A percentile compares a stretch with the other conserved stretches of the same genome.
These are phyloP conservation scores for Matsumyia berberina DNA, from an alignment of 2,888 invertebrate genomes.

Conservation along the genomic window DNA sequence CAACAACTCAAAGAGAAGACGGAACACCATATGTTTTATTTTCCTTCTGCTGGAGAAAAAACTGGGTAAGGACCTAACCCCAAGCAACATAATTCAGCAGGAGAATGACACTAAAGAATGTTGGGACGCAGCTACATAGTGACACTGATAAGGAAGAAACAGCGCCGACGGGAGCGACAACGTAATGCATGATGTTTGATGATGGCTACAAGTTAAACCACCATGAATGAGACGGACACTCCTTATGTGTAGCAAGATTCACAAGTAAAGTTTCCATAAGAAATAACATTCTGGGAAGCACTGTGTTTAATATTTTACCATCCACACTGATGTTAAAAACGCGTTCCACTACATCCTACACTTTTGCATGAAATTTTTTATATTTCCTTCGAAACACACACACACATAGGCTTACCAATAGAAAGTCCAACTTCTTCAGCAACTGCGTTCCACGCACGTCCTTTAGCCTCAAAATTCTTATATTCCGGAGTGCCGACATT, in stretches of 20 bases:
- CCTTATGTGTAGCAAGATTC: background rate
- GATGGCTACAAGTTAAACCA: too few relatives aligned
- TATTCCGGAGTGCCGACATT: conserved; percentile 84
- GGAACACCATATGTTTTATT: too few relatives aligned
- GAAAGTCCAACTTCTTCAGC: conserved; percentile 83
- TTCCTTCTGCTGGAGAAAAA: too few relatives aligned
- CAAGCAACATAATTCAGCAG: too few relatives aligned
- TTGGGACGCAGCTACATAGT: too few relatives aligned
- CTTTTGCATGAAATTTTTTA: background rate
- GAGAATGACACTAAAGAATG: too few relatives aligned
- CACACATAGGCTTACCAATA: conserved; percentile 80
- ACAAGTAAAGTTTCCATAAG: conserved; percentile 18
- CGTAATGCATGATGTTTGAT: too few relatives aligned
- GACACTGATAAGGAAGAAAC: too few relatives aligned
- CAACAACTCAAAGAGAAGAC: too few relatives aligned
- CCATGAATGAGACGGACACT: background rate
- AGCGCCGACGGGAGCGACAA: too few relatives aligned
- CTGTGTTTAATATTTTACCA: conserved; percentile 13
- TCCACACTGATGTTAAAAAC: conserved; percentile 25
- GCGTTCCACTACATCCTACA: conserved; percentile 9
- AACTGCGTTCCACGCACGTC: conserved; percentile 83
- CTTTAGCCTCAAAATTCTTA: conserved; percentile 83
- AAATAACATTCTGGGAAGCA: conserved; percentile 28
- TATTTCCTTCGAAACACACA: conserved; percentile 11
- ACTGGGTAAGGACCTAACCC: too few relatives aligned